phyloP scores from a whole-genome alignment of 2,888 invertebrate genomes.

The Oscheius sp. region DNA sequence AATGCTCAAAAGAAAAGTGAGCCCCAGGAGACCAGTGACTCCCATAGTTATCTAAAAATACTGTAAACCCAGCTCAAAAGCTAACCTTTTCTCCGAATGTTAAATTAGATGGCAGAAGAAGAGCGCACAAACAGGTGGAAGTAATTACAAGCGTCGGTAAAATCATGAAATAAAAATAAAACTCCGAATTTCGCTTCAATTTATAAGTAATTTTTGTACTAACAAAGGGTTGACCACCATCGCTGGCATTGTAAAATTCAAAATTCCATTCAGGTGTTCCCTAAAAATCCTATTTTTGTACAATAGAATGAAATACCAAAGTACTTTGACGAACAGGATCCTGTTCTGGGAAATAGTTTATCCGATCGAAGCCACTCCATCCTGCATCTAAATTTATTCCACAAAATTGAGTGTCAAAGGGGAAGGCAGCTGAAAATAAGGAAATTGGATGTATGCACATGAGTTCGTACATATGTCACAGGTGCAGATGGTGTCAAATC shows the following conservation, averaged over 20 bases:
- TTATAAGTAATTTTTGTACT: not conserved
- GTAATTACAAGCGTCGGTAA: not conserved
- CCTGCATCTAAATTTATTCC: not conserved
- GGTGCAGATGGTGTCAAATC: not conserved
- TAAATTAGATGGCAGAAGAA: not conserved
- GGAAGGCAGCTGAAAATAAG: not conserved
- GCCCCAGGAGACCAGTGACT: not conserved
- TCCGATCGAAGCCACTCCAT: not conserved
- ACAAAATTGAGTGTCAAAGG: constrained; percentile 5
- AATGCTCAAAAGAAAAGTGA: not conserved
- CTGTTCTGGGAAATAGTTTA: not conserved
- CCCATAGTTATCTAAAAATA: not conserved
- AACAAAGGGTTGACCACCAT: not conserved
- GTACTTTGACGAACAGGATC: not conserved
- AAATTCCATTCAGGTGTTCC: not conserved
- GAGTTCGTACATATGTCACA: not conserved
- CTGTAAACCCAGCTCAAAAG: not conserved
- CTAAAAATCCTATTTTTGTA: not conserved
- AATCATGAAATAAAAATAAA: constrained; percentile 1
- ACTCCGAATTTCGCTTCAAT: not conserved
- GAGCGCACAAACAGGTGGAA: not conserved
- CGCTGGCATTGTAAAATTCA: not conserved
- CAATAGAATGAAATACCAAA: not conserved
- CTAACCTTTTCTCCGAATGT: not conserved
- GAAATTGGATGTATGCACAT: too few relatives aligned